Evolutionary conservation across 1,140 invertebrate species (phyloP).

Genomic region (Drosophila murphyi): DNA sequence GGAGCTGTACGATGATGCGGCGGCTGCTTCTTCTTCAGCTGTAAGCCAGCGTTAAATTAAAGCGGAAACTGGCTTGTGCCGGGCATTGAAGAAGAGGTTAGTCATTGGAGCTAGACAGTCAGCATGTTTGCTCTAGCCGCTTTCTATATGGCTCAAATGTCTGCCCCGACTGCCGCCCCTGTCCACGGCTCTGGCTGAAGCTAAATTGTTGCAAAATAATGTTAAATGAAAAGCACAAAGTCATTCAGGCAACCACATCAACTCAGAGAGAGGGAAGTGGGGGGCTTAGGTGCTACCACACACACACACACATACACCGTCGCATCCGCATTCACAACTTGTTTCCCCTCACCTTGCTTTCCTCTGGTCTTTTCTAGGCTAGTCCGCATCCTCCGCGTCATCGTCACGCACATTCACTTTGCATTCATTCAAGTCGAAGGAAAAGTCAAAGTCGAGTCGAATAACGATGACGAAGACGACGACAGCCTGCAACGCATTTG

Average conservation of each 20-base stretch:
- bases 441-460: constrained; percentile 22
- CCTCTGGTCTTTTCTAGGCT: neutral
- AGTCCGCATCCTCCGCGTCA: constrained; percentile 42
- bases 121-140: constrained; percentile 68
- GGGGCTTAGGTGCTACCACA: neutral
- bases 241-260: constrained; percentile 54
- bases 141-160: constrained; percentile 71
- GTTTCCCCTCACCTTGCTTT: neutral
- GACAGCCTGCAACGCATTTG: constrained; percentile 38
- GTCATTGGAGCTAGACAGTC: constrained; percentile 1
- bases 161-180: constrained; percentile 10
- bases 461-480: constrained; percentile 6
- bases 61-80: constrained; percentile 68
- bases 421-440: constrained; percentile 70
- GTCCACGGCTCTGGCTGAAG: constrained; percentile 20
- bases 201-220: constrained; percentile 79
- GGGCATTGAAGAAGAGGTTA: neutral
- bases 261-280: neutral
- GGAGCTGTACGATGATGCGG: constrained; percentile 5
- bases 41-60: constrained; percentile 74
- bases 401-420: constrained; percentile 79
- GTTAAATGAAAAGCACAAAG: constrained; percentile 81
- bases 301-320: constrained; percentile 1
- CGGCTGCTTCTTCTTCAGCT: constrained; percentile 33
- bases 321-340: constrained; percentile 36